phyloP scores from a whole-genome alignment of 2,888 invertebrate species.

The Drosophila merina region DNA sequence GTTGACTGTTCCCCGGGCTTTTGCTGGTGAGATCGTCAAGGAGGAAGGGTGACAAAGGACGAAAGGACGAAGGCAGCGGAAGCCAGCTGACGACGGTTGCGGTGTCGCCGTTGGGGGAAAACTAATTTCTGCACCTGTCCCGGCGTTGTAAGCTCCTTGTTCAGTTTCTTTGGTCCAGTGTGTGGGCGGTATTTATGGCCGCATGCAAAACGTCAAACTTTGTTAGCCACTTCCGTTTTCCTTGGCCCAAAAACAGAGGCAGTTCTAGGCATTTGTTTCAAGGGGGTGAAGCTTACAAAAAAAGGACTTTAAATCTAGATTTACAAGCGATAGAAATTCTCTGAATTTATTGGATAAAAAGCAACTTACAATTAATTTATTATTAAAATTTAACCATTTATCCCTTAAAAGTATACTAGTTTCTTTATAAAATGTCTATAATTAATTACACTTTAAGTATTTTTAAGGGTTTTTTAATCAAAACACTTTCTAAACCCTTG shows the following conservation, averaged over 20 bases:
- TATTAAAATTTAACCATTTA: no score
- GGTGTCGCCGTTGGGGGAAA: conserved; percentile 29
- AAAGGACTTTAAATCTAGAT: conserved; percentile 2
- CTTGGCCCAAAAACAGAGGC: conserved; percentile 33
- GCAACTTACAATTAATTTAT: no score
- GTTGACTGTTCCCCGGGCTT: conserved; percentile 20
- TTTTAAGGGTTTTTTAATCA: no score
- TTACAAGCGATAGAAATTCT: no score
- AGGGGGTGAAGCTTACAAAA: background rate
- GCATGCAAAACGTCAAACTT: conserved; percentile 57
- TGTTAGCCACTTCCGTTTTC: conserved; percentile 62
- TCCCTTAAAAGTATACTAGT: no score
- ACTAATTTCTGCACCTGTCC: conserved; percentile 71
- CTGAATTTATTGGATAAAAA: no score
- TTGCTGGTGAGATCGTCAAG: background rate
- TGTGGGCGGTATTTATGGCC: conserved; percentile 28
- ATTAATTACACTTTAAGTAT: no score
- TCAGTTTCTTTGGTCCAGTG: conserved; percentile 46
- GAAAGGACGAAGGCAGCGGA: conserved; percentile 10
- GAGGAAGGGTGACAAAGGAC: background rate
- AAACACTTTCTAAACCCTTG: no score
- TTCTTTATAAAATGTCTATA: no score
- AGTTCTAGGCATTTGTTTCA: background rate
- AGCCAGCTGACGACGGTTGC: conserved; percentile 16
- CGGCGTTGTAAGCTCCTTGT: conserved; percentile 28